Evolutionary conservation across 1,140 invertebrate species (phyloP).

Genomic region (Littorina saxatilis): DNA sequence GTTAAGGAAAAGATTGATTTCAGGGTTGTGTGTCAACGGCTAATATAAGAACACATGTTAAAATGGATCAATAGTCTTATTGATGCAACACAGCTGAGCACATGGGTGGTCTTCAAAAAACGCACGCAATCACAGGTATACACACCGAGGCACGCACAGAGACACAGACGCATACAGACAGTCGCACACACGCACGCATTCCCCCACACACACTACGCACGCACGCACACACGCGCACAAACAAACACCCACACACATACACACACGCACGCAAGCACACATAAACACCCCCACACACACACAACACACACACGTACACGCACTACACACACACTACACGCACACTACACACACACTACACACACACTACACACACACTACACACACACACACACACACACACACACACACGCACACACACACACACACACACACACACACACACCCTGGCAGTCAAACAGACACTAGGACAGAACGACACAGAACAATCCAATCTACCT

Average conservation of each 20-base stretch:
- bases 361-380: neutral
- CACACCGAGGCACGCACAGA: neutral
- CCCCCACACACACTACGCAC: neutral
- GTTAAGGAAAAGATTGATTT: too few relatives aligned
- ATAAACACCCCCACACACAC: neutral
- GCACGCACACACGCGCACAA: neutral
- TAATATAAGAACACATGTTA: too few relatives aligned
- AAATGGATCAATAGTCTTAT: too few relatives aligned
- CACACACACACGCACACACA: neutral
- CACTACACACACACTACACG: neutral
- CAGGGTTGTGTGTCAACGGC: too few relatives aligned
- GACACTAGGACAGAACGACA: neutral
- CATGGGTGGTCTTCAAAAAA: neutral
- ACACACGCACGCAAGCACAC: neutral
- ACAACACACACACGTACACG: neutral
- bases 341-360: neutral
- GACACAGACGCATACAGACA: too few relatives aligned
- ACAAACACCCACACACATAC: neutral
- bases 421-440: neutral
- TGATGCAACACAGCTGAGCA: neutral
- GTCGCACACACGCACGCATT: too few relatives aligned
- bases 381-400: neutral
- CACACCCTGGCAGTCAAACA: neutral
- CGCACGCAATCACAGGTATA: neutral
- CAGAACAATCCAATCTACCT: conserved; percentile 29